Evolutionary conservation across 2,888 invertebrate genomes (phyloP), one percentile per base, ranked within the genome.

Genomic region (Drosophila leonis): DNA sequence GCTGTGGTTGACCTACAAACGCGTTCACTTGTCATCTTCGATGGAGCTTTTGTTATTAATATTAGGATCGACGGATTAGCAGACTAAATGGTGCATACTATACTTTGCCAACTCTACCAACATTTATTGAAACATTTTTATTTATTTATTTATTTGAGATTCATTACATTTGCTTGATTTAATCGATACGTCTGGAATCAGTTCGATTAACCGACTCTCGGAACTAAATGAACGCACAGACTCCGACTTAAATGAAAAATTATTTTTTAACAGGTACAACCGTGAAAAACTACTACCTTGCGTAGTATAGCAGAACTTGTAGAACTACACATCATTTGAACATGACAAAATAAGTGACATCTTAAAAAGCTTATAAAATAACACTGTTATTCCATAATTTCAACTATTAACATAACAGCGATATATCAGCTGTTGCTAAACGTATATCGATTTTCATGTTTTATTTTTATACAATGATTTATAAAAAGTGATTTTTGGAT

Each of bases 141-240:
- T 24, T 55, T 71, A 61, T 63, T 62, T 42, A 55, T 63, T 63
- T 51, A 31, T 48, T 31, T 5, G 7, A 44, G 7, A 15, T 31
- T 9, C 20, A 52, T 66, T 27, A 13, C 31, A 52, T 15, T 39
- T 31, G 5, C 6, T 24, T 46, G 1, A 51, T 13, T 18, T 54
- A 24, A 37, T 27, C 37, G 67, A 46, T 39, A 44, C 54, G 12
- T 18, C 18, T 13, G 31, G 52, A 63, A 63, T 15, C 18, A 64
- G 64, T 63, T 64, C 64, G 39, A 52, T 52, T 27, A 27, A 15
- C 37, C 13, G 37, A 13, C 8, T 44, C 35, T 9, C 10, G 46
- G 29, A 44, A n/a, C 41, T 24, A 18, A 60, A 63, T 33, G 39
- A 64, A 24, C 37, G 31, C 39, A 48, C 46, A n/a, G n/a, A 31